phyloP scores from a whole-genome alignment of 2,888 invertebrate species.

The Drosophila anceps region DNA sequence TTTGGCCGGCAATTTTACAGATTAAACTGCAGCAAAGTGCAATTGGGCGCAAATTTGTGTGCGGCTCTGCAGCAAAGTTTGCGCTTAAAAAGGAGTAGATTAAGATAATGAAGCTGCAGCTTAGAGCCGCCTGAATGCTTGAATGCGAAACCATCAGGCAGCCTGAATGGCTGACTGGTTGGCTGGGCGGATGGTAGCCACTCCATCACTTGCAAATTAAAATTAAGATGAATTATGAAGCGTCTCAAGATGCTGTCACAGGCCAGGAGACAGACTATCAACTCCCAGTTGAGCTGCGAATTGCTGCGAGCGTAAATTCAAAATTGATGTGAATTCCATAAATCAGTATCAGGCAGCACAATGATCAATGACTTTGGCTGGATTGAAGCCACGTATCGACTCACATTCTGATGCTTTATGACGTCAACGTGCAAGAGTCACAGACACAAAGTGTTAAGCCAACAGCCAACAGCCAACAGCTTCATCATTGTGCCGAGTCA shows the following conservation, averaged over 20 bases:
- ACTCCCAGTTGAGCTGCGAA: conserved; percentile 45
- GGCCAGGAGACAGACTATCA: conserved; percentile 58
- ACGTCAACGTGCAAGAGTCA: conserved; percentile 64
- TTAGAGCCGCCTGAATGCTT: conserved; percentile 58
- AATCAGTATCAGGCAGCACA: conserved; percentile 70
- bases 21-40: conserved; percentile 80
- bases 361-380: conserved; percentile 73
- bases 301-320: conserved; percentile 61
- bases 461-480: conserved; percentile 67
- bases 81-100: conserved; percentile 71
- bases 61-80: conserved; percentile 52
- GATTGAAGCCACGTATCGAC: conserved; percentile 77
- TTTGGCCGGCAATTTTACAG: conserved; percentile 72
- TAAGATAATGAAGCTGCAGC: conserved; percentile 78
- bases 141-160: conserved; percentile 32
- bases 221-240: conserved; percentile 80
- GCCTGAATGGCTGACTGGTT: conserved; percentile 20
- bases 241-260: conserved; percentile 67
- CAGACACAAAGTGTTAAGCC: conserved; percentile 60
- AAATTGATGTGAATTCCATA: conserved; percentile 78
- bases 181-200: conserved; percentile 56
- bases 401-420: conserved; percentile 54
- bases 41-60: conserved; percentile 78
- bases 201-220: conserved; percentile 79
- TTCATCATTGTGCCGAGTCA: conserved; percentile 58